phyloP scores from a whole-genome alignment of 2,797 vertebrate species.

The Bovichtus variegatus region DNA sequence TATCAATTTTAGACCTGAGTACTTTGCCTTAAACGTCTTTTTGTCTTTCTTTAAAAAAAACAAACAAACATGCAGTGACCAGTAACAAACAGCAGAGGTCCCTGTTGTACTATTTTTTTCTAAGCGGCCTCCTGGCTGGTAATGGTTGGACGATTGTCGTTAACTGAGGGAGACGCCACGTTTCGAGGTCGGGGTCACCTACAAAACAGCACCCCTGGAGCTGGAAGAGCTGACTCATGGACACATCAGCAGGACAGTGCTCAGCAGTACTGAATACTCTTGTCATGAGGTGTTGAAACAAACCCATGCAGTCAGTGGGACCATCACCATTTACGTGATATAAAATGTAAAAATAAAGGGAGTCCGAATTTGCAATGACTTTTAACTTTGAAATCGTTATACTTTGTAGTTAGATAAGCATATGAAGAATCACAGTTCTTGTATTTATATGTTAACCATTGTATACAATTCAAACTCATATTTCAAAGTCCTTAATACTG shows the following conservation, averaged over 20 bases:
- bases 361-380: neutral
- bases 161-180: constrained; percentile 24
- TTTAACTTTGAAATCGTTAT: neutral
- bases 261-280: constrained; percentile 21
- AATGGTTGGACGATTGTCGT: neutral
- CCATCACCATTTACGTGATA: neutral
- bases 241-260: constrained; percentile 36
- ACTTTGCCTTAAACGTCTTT: neutral
- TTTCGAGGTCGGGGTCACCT: constrained; percentile 56
- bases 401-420: neutral
- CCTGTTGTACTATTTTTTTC: constrained; percentile 26
- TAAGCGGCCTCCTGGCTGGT: too few species aligned
- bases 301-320: constrained; percentile 6
- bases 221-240: constrained; percentile 55
- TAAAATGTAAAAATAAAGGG: neutral
- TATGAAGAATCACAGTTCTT: neutral
- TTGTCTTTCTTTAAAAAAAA: neutral
- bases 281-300: constrained; percentile 46
- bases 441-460: neutral
- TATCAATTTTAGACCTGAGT: neutral
- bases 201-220: constrained; percentile 33
- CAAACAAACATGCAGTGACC: constrained; percentile 21
- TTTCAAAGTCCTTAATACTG: neutral
- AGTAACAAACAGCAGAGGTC: constrained; percentile 43
- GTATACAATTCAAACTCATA: constrained; percentile 4